Evolutionary conservation across 1,140 invertebrate species (phyloP).

Genomic region (Drosophila busckii): DNA sequence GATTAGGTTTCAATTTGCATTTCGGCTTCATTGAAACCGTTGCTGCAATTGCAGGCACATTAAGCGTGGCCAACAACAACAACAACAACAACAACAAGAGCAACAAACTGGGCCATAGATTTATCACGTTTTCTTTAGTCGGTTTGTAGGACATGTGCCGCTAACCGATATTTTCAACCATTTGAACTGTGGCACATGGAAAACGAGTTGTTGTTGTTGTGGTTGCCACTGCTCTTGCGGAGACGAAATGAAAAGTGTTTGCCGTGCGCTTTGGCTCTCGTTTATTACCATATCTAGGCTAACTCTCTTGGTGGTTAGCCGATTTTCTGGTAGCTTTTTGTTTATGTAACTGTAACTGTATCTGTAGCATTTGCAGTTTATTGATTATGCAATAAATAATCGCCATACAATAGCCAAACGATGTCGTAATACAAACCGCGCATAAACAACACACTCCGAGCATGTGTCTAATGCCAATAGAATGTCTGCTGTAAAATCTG

Average conservation of each 20-base stretch:
- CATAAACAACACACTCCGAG: neutral
- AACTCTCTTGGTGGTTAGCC: slow-evolving; percentile 57
- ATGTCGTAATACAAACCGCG: slow-evolving; percentile 40
- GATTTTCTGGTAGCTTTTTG: slow-evolving; percentile 47
- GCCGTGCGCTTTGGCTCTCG: slow-evolving; percentile 18
- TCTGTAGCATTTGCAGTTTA: slow-evolving; percentile 69
- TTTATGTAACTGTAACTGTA: slow-evolving; percentile 66
- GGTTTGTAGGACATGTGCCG: slow-evolving; percentile 75
- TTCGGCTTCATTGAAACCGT: slow-evolving; percentile 68
- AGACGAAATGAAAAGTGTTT: neutral
- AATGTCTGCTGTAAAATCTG: slow-evolving; percentile 58
- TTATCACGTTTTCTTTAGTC: slow-evolving; percentile 68
- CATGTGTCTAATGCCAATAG: slow-evolving; percentile 44
- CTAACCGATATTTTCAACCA: slow-evolving; percentile 63
- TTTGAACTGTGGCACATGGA: slow-evolving; percentile 14
- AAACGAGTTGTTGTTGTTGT: slow-evolving; percentile 24
- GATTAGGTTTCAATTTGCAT: slow-evolving; percentile 76
- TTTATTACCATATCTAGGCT: slow-evolving; percentile 72
- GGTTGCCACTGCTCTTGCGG: neutral
- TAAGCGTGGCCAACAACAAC: too few relatives aligned
- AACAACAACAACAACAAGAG: too few relatives aligned
- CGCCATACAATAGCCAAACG: slow-evolving; percentile 50
- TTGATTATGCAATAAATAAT: slow-evolving; percentile 76
- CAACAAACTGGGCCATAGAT: slow-evolving; percentile 67
- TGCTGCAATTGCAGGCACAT: slow-evolving; percentile 58